Evolutionary conservation across 1,140 invertebrate species (phyloP), one percentile per base, ranked within the genome.

Genomic region (Araneus ventricosus): DNA sequence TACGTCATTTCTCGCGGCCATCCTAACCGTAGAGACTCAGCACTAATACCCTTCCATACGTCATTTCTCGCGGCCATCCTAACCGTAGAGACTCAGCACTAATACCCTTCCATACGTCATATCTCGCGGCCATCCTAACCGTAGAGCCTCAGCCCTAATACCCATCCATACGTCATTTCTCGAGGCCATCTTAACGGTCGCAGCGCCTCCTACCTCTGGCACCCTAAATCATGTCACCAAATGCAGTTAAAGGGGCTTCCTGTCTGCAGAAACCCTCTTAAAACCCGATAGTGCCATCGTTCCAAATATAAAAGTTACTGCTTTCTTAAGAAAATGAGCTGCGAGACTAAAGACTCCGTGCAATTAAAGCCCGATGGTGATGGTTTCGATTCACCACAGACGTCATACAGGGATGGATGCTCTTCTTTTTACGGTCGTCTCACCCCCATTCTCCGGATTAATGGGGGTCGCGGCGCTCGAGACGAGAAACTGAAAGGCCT

Each of bases 351-450:
- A 84, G n/a, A n/a, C 24, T 20, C 8, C 6, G 4, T 4, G 45
- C 45, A 84, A 84, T 52, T 52, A 84, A 84, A 84, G 10, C 7
- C 5, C 8, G 4, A 20, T 24, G 45, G 45, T 84, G 39, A 84
- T 84, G 82, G 39, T 84, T 84, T 57, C 37, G 82, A 84, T 84
- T 84, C 39, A 57, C 1, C 37, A 57, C 30, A 41, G 45, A n/a
- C 82, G 82, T 84, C 45, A 84, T 8, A 84, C 14, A 84, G 41
- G 41, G 39, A 84, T 57, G 82, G 27, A 52, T 84, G 37, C 20
- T 41, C 39, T n/a, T 70, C n/a, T n/a, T 80, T 90, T 90, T 90
- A 90, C 70, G 88, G 67, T 37, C 63, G n/a, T 80, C 70, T 70
- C 20, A 17, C 27, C 24, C 27, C 6, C 52, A 80, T 90, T 90